These are phyloP conservation scores for Hucho hucho DNA, from an alignment of 2,113 vertebrate genomes.

Conservation along the genomic window DNA sequence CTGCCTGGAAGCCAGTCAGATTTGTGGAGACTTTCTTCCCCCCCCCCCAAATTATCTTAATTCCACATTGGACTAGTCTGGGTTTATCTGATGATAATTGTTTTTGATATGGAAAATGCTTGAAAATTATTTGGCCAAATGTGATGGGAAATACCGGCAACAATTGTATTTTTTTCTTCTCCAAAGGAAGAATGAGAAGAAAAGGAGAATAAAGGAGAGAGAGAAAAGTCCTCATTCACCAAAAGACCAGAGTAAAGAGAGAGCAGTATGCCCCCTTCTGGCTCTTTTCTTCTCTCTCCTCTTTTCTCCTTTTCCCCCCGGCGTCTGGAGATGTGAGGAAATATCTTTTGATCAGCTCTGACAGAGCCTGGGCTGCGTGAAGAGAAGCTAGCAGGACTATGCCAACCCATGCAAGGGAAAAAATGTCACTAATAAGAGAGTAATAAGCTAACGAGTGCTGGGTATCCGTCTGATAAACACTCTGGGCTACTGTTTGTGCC, in stretches of 20 bases:
- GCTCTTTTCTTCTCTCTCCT: slow-evolving; percentile 72
- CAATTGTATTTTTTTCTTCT: slow-evolving; percentile 33
- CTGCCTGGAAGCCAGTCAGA: slow-evolving; percentile 69
- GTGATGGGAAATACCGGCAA: slow-evolving; percentile 45
- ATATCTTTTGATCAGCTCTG: slow-evolving; percentile 78
- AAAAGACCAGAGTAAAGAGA: slow-evolving; percentile 72
- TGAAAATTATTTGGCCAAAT: slow-evolving; percentile 58
- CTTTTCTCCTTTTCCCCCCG: slow-evolving; percentile 65
- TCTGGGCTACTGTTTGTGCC: slow-evolving; percentile 62
- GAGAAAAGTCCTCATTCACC: slow-evolving; percentile 72
- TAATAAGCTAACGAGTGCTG: slow-evolving; percentile 70
- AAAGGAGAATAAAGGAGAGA: slow-evolving; percentile 41
- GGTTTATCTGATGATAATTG: slow-evolving; percentile 66
- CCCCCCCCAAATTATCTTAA: slow-evolving; percentile 41
- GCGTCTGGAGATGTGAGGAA: slow-evolving; percentile 75
- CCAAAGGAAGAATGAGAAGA: slow-evolving; percentile 53
- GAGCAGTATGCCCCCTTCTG: slow-evolving; percentile 82
- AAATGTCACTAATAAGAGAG: slow-evolving; percentile 75
- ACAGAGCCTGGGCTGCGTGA: slow-evolving; percentile 71
- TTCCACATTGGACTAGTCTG: slow-evolving; percentile 54
- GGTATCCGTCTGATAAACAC: slow-evolving; percentile 64
- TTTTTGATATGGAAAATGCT: slow-evolving; percentile 53
- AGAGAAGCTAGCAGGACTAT: slow-evolving; percentile 67
- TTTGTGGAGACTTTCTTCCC: slow-evolving; percentile 65
- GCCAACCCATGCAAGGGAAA: slow-evolving; percentile 70